Evolutionary conservation across 2,797 vertebrate species (phyloP).

Genomic region (Euphonia xanthogaster): DNA sequence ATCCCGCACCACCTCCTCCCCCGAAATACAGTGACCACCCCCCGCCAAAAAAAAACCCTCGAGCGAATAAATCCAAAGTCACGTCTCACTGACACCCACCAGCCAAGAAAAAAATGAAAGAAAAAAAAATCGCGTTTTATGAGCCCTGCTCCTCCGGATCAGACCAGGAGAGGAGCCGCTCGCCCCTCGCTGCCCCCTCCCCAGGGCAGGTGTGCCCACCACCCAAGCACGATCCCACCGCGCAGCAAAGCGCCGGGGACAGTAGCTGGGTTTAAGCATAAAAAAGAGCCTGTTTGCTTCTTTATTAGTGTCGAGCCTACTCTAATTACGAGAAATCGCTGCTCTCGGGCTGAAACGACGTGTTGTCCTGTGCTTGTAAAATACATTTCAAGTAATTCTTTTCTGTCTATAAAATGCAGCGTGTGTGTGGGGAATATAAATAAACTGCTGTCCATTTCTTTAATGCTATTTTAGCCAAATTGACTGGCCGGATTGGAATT

Average conservation of each 20-base stretch:
- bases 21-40: not conserved
- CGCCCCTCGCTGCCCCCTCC: not conserved
- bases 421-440: not conserved
- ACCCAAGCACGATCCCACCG: not conserved
- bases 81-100: not conserved
- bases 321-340: constrained; percentile 43
- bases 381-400: constrained; percentile 35
- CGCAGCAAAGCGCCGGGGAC: not conserved
- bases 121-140: not conserved
- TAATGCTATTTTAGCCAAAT: constrained; percentile 67
- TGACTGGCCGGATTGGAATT: constrained; percentile 63
- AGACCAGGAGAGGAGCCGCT: not conserved
- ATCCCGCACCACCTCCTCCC: not conserved
- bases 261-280: not conserved
- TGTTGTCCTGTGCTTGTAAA: constrained; percentile 50
- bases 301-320: constrained; percentile 43
- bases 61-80: not conserved
- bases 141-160: not conserved
- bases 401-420: constrained; percentile 13
- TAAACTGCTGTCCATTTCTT: constrained; percentile 59
- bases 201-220: not conserved
- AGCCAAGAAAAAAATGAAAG: not conserved
- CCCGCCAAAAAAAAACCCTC: not conserved
- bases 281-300: not conserved
- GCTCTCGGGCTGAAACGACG: constrained; percentile 35